Evolutionary conservation across 2,888 invertebrate species (phyloP), one percentile per base, ranked within the genome.

Genomic region (Brachyopa scutellaris): DNA sequence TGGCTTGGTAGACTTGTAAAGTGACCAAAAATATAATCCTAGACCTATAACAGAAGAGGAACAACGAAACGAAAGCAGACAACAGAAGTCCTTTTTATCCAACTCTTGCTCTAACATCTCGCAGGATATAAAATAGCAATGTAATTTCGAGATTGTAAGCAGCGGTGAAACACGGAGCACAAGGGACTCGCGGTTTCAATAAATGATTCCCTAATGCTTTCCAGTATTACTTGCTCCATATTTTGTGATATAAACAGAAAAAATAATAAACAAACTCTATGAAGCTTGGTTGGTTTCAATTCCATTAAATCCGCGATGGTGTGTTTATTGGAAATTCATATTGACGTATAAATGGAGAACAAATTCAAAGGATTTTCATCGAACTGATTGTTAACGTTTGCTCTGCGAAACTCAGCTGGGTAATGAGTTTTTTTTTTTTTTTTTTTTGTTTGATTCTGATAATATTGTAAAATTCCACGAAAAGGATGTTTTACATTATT

Each of bases 141-240:
- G 62, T 69, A 67, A 80, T 80, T 69, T 80, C 57, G 62, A 74
- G 55, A 80, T 74, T 62, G 62, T 62, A 67, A 62, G 49, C 55
- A 61, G n/a, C 33, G 21, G 40, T 13, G 31, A 53, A 55, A 49
- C 47, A 40, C 38, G 47, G 40, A 19, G 23, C 40, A 61, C 29
- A n/a, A 29, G 51, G 31, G 51, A 40, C 42, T 61, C 55, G 36
- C 49, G 74, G 73, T 61, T 72, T 66, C 51, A 66, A 72, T 55
- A 73, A 73, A 73, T 55, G 66, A 74, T 61, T 74, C 67, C 55
- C 61, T 55, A 47, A 67, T 61, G 73, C 36, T 49, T 73, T 51
- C n/a, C 26, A 31, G 11, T 9, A 26, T 64, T 64, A 26, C 26
- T 38, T 40, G 38, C 38, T 53, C 17, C 38, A 40, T 31, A n/a